Evolutionary conservation across 2,888 invertebrate species (phyloP).

Genomic region (Hypomecis punctinalis): DNA sequence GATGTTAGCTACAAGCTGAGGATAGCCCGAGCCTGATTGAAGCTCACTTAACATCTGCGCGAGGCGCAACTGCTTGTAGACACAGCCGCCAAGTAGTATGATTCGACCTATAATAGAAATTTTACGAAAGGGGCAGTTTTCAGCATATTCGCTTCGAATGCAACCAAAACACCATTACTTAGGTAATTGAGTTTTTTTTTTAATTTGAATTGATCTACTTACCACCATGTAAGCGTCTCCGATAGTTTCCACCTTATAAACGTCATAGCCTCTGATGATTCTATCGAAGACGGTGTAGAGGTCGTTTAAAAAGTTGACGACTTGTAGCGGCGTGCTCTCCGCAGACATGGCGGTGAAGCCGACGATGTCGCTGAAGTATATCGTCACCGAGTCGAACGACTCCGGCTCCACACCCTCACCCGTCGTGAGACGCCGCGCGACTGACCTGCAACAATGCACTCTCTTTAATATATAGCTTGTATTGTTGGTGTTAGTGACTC

Average conservation of each 20-base stretch:
- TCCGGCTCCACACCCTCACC: slow-evolving; percentile 97
- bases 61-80: too few species aligned
- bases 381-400: slow-evolving; percentile 96
- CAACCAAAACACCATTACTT: too few species aligned
- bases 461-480: neutral
- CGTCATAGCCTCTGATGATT: slow-evolving; percentile 98
- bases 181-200: too few species aligned
- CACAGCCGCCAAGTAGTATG: too few species aligned
- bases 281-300: slow-evolving; percentile 98
- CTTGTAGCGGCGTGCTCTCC: slow-evolving; percentile 96
- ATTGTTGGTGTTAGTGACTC: neutral
- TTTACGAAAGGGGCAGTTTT: too few species aligned
- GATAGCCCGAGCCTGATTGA: too few species aligned
- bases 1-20: too few species aligned
- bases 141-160: too few species aligned
- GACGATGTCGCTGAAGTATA: slow-evolving; percentile 98
- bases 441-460: slow-evolving; percentile 79
- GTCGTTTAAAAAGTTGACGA: slow-evolving; percentile 98
- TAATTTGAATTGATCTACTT: too few species aligned
- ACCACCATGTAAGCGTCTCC: slow-evolving; percentile 91
- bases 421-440: slow-evolving; percentile 93
- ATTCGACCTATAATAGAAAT: too few species aligned
- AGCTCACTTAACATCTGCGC: too few species aligned
- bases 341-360: slow-evolving; percentile 98
- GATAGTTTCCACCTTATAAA: slow-evolving; percentile 98